Evolutionary conservation across 1,140 invertebrate genomes (phyloP), one percentile per base, ranked within the genome.

Genomic region (Cyrtorhinus lividipennis): DNA sequence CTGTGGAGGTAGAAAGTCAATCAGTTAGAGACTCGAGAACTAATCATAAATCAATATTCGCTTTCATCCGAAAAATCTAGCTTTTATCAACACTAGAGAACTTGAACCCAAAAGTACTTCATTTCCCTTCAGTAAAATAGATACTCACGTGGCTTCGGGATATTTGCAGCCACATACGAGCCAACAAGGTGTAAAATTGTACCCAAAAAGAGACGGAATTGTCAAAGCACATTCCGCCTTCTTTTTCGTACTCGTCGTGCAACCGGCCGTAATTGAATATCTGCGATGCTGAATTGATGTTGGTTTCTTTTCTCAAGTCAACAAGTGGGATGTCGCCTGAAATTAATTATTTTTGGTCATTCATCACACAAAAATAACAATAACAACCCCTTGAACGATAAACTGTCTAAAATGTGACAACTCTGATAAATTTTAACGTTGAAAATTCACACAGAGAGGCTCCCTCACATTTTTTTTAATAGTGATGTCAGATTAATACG

Each of bases 101-200:
- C 13, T 27, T 10, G 8, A 59, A 74, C 61, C 1, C 18, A 57
- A n/a, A n/a, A n/a, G n/a, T n/a, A n/a, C n/a, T n/a, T n/a, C n/a
- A n/a, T n/a, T n/a, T n/a, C n/a, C n/a, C n/a, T n/a, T n/a, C n/a
- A n/a, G n/a, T n/a, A n/a, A n/a, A n/a, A n/a, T n/a, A n/a, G n/a
- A 38, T 38, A 38, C 30, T 62, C 64, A 71, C 71, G 67, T 67
- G 73, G 59, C 74, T 75, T 68, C 74, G 71, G 12, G 64, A 62
- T 8, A 69, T 68, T 64, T 75, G 74, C 2, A 72, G 65, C 8
- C 71, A 45, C 71, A 74, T 74, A 56, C 73, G 61, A 5, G 63
- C 38, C 25, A 73, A 69, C 8, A 75, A 62, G 8, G 71, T 68
- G 27, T 63, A 67, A 59, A 75, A 74, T 63, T 75, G 73, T 0